Evolutionary conservation across 2,113 vertebrate species (phyloP), one percentile per base, ranked within the genome.

Genomic region (Thalassarche chlororhynchos): DNA sequence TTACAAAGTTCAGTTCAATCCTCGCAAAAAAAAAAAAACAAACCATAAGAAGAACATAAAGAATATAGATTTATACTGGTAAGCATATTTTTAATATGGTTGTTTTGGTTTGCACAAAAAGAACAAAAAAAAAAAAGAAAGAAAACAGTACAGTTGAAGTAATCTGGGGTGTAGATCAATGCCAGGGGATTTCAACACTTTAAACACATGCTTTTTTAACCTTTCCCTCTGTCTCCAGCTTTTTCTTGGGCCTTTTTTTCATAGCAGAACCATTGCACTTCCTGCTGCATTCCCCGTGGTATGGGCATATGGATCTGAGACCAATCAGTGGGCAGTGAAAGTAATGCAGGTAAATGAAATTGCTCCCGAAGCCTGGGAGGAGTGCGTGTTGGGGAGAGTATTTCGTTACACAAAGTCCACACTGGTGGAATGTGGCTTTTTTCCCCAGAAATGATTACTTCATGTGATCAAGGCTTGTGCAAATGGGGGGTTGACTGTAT

Each of bases 381-480:
- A 58, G 52, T 1, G 5, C 2, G 4, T 46, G 34, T 20, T 8
- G 23, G 49, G 23, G 17, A 83, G 32, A 90, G 36, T 62, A 66
- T 68, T 71, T 91, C 15, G 1, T 80, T 86, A 57, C 26, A 79
- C 42, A 60, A 31, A 85, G 85, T 88, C 75, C 75, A 54, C 4
- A 2, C 38, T 70, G n/a, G 61, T 68, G 36, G 79, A 95, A 91
- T 94, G 94, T 91, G 64, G 12, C 28, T 76, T 85, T 95, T 68
- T 91, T 9, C 40, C 84, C 60, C 58, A 84, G 91, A 96, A 96
- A 94, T 81, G 29, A 88, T 93, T 96, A 75, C 75, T 85, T 81
- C 84, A 94, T 94, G 58, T 70, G 89, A 96, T 87, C 75, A 80
- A 90, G 78, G 14, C 68, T 96, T 95, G 84, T 94, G 94, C 87